Evolutionary conservation across 92 coral and sea anemone genomes (phyloP).

Genomic region (Palythoa grandis): DNA sequence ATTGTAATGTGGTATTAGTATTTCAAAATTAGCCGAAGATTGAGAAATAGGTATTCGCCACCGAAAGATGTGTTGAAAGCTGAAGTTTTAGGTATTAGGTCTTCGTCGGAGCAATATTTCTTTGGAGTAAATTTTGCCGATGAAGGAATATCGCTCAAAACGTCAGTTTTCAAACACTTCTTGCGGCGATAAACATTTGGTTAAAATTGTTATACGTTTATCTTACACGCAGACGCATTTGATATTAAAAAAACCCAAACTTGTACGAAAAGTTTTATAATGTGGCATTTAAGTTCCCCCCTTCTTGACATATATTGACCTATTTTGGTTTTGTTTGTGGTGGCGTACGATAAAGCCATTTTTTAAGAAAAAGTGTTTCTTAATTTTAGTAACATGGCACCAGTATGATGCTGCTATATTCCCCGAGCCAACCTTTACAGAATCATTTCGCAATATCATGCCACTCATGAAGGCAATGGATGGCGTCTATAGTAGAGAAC

Average conservation of each 20-base stretch:
- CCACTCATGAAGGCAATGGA: constrained; percentile 15
- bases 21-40: no score
- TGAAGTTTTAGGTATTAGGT: no score
- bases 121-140: no score
- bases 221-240: no score
- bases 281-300: background rate
- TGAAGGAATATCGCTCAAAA: no score
- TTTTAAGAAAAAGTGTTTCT: background rate
- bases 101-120: no score
- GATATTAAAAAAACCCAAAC: no score
- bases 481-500: constrained; percentile 5
- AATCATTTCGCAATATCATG: background rate
- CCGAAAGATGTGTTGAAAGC: background rate
- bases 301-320: background rate
- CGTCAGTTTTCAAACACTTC: no score
- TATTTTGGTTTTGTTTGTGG: background rate
- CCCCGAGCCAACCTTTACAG: constrained; percentile 9
- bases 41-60: no score
- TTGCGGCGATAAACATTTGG: no score
- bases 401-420: constrained; percentile 38
- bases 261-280: background rate
- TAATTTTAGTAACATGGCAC: constrained; percentile 7
- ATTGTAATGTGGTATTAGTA: background rate
- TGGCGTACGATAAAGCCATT: background rate
- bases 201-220: no score